Conservation (phyloP, 2,113 vertebrate species). For the Tautogolabrus adspersus region DNA sequence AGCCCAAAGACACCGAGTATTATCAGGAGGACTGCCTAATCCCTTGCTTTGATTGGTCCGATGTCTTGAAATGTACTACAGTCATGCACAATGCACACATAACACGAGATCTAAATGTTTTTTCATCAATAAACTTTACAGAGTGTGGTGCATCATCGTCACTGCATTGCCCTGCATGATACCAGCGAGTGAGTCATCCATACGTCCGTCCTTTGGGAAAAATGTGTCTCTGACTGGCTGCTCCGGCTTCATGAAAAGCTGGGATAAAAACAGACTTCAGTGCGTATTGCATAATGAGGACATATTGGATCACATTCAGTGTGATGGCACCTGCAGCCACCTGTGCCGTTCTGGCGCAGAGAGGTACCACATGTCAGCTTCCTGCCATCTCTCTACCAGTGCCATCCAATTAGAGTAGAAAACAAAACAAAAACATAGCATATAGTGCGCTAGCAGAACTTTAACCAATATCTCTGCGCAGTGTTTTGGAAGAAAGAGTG, state of each 20-base stretch:
- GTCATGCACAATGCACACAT: no score
- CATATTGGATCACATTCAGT: background rate
- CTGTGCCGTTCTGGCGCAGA: background rate
- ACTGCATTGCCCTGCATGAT: background rate
- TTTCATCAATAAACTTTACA: background rate
- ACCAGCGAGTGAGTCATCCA: background rate
- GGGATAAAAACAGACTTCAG: background rate
- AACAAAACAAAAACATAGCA: no score
- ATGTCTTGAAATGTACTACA: no score
- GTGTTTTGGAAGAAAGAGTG: background rate
- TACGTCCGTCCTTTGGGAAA: background rate
- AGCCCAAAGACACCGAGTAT: background rate
- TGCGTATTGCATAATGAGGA: background rate
- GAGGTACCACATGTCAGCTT: background rate
- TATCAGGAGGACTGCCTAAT: no score
- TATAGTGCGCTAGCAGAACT: no score
- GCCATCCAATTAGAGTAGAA: no score
- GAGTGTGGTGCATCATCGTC: background rate
- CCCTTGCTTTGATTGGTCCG: no score
- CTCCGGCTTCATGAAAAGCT: background rate
- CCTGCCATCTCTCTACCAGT: background rate
- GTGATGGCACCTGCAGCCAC: background rate
- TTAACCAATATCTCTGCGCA: background rate
- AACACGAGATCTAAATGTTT: background rate
- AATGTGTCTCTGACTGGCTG: background rate